Evolutionary conservation across 2,888 invertebrate genomes (phyloP), one percentile per base, ranked within the genome.

Genomic region (Entomobrya proxima): DNA sequence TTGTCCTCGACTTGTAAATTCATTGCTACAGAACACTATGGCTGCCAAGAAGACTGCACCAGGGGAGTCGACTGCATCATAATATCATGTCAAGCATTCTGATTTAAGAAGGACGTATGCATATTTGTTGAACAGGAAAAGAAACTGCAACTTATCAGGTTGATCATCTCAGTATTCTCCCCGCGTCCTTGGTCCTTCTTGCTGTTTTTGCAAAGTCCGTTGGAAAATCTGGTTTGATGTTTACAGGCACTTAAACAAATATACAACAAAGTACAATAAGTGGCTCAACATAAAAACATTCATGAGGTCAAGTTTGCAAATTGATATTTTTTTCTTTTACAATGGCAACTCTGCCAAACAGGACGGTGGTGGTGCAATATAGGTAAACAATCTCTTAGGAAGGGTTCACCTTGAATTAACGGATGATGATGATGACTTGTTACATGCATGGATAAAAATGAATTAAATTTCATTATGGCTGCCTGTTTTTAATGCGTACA

Each of bases 391-490:
- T 21, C 21, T 13, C 21, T 50, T 64, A 9, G n/a, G 40, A 40
- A 2, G 21, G 18, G 37, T 24, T 67, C 24, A 40, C 67, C 67
- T 67, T 67, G 67, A 67, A 67, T 37, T 67, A 37, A 52, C 15
- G n/a, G n/a, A n/a, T n/a, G n/a, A 24, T 58, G 30, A 40, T 13
- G 37, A 32, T 35, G 37, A 67, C 40, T 67, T 40, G n/a, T 15
- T 40, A 67, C 67, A 67, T 67, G 67, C 40, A 67, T 67, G 24
- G 37, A 40, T 24, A 13, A 40, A 67, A 67, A 40, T 24, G 67
- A 67, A 40, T 2, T 47, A 15, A 55, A 27, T 55, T 55, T 55
- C 50, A 50, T 50, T 11, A 15, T 11, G 27, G 55, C 2, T 24
- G 27, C n/a, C n/a, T n/a, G n/a, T n/a, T n/a, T n/a, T n/a, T n/a